phyloP scores from a whole-genome alignment of 2,797 vertebrate genomes.

The Ispidina lecontei region DNA sequence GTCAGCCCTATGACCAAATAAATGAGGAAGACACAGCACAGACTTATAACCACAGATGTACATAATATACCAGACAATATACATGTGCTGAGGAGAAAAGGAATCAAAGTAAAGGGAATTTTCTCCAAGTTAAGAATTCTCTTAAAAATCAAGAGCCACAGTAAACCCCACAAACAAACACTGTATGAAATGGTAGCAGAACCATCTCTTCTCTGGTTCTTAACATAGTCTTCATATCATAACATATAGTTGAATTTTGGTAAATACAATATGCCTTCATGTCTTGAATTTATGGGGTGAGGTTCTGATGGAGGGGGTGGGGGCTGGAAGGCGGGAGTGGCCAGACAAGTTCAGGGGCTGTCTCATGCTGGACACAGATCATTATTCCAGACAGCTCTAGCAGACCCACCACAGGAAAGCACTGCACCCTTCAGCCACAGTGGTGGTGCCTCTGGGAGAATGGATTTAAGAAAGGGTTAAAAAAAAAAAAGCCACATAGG shows the following conservation, averaged over 20 bases:
- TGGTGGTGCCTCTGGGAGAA: not conserved
- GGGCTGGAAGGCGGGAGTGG: not conserved
- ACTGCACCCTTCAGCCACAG: not conserved
- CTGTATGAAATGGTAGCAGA: not conserved
- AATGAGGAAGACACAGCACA: not conserved
- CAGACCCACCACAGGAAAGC: not conserved
- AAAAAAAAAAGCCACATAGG: not conserved
- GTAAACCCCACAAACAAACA: not conserved
- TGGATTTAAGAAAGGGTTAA: not conserved
- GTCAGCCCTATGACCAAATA: not conserved
- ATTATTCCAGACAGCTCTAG: not conserved
- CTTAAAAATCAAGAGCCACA: not conserved
- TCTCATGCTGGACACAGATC: accelerated
- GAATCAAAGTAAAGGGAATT: not conserved
- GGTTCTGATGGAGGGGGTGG: not conserved
- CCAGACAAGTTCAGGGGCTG: not conserved
- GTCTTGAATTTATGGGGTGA: not conserved
- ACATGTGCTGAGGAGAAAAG: not conserved
- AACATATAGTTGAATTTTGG: not conserved
- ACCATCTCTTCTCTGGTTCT: not conserved
- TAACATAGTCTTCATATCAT: not conserved
- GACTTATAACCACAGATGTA: not conserved
- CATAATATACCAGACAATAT: not conserved
- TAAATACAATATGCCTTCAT: not conserved
- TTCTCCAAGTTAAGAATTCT: not conserved